phyloP scores from a whole-genome alignment of 2,888 invertebrate species.

The Ophion ellenae region DNA sequence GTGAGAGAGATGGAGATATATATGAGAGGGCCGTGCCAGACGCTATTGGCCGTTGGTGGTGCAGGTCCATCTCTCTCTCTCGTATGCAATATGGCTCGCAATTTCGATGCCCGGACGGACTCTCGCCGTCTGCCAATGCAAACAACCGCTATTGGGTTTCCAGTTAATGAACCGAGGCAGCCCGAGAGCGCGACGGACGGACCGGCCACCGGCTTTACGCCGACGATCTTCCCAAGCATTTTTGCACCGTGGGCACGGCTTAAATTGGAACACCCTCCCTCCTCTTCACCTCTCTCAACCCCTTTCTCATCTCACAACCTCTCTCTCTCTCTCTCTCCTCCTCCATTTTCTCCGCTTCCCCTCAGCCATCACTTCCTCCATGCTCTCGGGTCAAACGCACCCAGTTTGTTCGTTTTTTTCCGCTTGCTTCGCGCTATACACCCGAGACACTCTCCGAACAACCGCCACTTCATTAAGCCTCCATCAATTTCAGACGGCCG shows the following conservation, averaged over 20 bases:
- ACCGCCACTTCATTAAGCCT: slow-evolving; percentile 63
- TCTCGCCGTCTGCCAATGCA: slow-evolving; percentile 79
- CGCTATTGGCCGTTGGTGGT: slow-evolving; percentile 65
- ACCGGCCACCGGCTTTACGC: slow-evolving; percentile 68
- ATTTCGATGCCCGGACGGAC: slow-evolving; percentile 76
- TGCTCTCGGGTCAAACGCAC: slow-evolving; percentile 55
- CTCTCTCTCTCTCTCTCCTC: slow-evolving; percentile 49
- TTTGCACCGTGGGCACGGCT: slow-evolving; percentile 78
- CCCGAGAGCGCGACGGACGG: slow-evolving; percentile 58
- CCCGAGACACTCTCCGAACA: slow-evolving; percentile 51
- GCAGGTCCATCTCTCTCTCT: slow-evolving; percentile 53
- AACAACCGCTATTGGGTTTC: slow-evolving; percentile 81
- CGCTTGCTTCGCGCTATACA: slow-evolving; percentile 53
- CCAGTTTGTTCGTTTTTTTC: slow-evolving; percentile 54
- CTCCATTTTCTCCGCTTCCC: slow-evolving; percentile 13
- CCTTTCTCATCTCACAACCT: slow-evolving; percentile 51
- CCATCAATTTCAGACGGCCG: slow-evolving; percentile 59
- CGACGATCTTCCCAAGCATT: slow-evolving; percentile 77
- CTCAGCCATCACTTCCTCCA: slow-evolving; percentile 52
- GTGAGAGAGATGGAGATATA: slow-evolving; percentile 19
- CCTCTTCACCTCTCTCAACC: slow-evolving; percentile 54
- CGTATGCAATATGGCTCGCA: slow-evolving; percentile 81
- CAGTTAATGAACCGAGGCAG: slow-evolving; percentile 80
- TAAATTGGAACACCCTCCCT: slow-evolving; percentile 77
- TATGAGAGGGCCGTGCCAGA: slow-evolving; percentile 68